A percentile compares a stretch with the other conserved stretches of the same genome.
Conservation (phyloP, 1,140 invertebrate species). For the Copidosoma floridanum region DNA sequence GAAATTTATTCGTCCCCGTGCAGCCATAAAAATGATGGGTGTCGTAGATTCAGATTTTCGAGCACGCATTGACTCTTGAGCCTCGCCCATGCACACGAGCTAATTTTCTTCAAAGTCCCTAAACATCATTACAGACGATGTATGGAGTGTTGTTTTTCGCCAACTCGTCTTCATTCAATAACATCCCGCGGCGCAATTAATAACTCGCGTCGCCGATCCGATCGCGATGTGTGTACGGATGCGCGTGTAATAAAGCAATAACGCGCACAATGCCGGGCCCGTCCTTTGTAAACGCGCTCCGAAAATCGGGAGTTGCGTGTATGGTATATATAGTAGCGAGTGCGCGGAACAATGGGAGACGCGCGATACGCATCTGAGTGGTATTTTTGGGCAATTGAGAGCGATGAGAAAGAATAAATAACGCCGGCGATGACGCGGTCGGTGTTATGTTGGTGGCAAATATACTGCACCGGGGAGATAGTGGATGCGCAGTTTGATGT, state of each 20-base stretch:
- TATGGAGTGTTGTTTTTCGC: too few relatives aligned
- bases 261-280: background rate
- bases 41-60: background rate
- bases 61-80: too few relatives aligned
- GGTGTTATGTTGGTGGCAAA: too few relatives aligned
- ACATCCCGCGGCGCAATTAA: constrained; percentile 17
- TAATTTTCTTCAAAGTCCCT: too few relatives aligned
- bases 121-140: too few relatives aligned
- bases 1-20: constrained; percentile 25
- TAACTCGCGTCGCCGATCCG: background rate
- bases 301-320: too few relatives aligned
- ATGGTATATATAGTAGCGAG: too few relatives aligned
- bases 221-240: constrained; percentile 6
- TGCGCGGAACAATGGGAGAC: constrained; percentile 20
- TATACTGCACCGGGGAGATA: too few relatives aligned
- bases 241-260: constrained; percentile 27
- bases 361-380: constrained; percentile 19
- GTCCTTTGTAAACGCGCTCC: too few relatives aligned
- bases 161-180: constrained; percentile 7
- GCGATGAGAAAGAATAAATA: constrained; percentile 38
- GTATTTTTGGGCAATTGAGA: constrained; percentile 40
- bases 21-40: constrained; percentile 25
- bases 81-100: too few relatives aligned
- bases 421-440: too few relatives aligned
- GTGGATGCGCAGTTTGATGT: too few relatives aligned